These are phyloP conservation scores for Papilio aristodemus DNA, from an alignment of 1,140 invertebrate species.

Conservation along the genomic window DNA sequence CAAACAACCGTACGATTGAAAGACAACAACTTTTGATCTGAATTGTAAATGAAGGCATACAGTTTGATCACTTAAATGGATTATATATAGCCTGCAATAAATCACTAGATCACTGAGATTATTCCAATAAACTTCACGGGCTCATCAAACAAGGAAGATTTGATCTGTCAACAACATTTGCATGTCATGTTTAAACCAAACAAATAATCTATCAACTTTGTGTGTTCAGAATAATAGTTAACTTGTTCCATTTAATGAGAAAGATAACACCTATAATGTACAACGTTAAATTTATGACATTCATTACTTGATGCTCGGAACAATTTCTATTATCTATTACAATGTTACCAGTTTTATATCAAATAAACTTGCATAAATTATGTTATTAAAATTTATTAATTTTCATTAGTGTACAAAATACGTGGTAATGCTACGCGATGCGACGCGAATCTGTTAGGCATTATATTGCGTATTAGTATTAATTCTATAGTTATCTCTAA, in stretches of 20 bases:
- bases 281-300: too few species aligned
- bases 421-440: too few species aligned
- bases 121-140: not conserved
- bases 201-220: not conserved
- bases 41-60: conserved; percentile 12
- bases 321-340: not conserved
- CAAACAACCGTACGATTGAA: conserved; percentile 11
- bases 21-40: not conserved
- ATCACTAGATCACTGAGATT: conserved; percentile 7
- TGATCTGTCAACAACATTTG: not conserved
- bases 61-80: conserved; percentile 19
- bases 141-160: conserved; percentile 9
- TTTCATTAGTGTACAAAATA: too few species aligned
- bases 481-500: too few species aligned
- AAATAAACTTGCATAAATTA: too few species aligned
- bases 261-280: too few species aligned
- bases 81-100: not conserved
- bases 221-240: too few species aligned
- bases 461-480: too few species aligned
- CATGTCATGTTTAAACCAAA: not conserved
- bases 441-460: too few species aligned
- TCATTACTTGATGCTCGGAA: too few species aligned
- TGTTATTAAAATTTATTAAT: too few species aligned
- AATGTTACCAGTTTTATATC: not conserved
- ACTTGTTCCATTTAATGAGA: too few species aligned